phyloP scores from a whole-genome alignment of 2,797 vertebrate species.

The Diceros bicornis region DNA sequence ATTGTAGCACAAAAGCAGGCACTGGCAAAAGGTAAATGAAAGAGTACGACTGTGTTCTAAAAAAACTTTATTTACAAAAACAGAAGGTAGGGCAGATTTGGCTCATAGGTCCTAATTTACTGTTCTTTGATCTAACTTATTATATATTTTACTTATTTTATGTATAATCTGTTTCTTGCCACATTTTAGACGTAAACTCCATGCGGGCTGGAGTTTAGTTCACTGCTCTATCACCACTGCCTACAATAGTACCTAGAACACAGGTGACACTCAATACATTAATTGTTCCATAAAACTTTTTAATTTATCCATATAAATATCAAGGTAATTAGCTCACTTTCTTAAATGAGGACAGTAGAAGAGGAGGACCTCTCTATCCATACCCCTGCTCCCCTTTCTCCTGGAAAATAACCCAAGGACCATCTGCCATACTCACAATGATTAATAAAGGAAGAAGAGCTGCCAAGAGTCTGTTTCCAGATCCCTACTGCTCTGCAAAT shows the following conservation, averaged over 20 bases:
- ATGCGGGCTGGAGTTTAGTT: not conserved
- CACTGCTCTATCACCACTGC: not conserved
- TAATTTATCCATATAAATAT: not conserved
- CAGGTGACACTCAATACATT: not conserved
- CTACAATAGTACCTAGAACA: not conserved
- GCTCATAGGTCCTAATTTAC: not conserved
- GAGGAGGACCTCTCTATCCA: not conserved
- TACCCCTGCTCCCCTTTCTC: not conserved
- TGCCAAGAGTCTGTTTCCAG: constrained; percentile 67
- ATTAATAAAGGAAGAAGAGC: constrained; percentile 63
- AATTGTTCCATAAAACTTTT: not conserved
- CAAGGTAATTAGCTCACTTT: not conserved
- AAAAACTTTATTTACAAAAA: constrained; percentile 11
- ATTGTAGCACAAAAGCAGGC: not conserved
- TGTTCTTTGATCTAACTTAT: not conserved
- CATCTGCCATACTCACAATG: constrained; percentile 71
- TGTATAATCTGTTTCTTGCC: not conserved
- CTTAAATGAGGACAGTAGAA: not conserved
- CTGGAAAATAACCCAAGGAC: constrained; percentile 68
- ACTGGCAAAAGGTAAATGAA: not conserved
- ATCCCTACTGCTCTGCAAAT: constrained; percentile 60
- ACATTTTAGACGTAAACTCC: not conserved
- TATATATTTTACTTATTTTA: not conserved
- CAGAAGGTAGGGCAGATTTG: not conserved
- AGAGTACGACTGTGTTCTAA: not conserved